A percentile compares a stretch with the other conserved stretches of the same genome.
Conservation (phyloP, 2,113 vertebrate species). For the Mesembrinibis cayennensis region DNA sequence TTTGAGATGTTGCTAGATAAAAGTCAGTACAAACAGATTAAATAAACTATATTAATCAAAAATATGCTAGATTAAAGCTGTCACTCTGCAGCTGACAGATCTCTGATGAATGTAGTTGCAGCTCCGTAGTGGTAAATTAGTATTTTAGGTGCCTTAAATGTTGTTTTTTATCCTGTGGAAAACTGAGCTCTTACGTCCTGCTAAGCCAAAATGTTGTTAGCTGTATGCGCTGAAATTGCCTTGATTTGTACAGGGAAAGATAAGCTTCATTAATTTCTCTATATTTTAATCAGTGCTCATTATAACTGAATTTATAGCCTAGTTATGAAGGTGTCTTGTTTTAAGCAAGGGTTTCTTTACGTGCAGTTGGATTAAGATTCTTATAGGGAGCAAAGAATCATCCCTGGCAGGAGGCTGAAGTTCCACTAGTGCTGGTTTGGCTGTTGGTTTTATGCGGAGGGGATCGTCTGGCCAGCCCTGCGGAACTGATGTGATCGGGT, state of each 20-base stretch:
- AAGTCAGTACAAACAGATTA: neutral
- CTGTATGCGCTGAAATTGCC: neutral
- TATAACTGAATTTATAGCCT: neutral
- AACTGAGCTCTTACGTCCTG: neutral
- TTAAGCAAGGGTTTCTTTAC: neutral
- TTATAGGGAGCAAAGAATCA: neutral
- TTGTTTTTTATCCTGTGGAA: neutral
- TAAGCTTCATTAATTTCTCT: neutral
- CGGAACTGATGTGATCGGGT: rapidly evolving
- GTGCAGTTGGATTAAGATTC: neutral
- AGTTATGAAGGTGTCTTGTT: neutral
- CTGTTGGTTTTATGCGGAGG: neutral
- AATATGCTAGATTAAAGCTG: neutral
- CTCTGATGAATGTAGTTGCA: neutral
- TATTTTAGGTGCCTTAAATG: neutral
- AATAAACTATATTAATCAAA: neutral
- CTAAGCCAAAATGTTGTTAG: neutral
- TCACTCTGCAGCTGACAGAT: neutral
- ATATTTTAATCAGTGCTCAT: neutral
- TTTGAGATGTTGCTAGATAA: neutral
- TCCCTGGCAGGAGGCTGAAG: neutral
- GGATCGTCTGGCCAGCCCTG: neutral
- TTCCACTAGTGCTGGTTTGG: rapidly evolving
- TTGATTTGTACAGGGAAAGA: neutral
- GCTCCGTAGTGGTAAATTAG: neutral